These are phyloP conservation scores for Eulemur rubriventer DNA, from an alignment of 2,797 vertebrate species.

Conservation along the genomic window DNA sequence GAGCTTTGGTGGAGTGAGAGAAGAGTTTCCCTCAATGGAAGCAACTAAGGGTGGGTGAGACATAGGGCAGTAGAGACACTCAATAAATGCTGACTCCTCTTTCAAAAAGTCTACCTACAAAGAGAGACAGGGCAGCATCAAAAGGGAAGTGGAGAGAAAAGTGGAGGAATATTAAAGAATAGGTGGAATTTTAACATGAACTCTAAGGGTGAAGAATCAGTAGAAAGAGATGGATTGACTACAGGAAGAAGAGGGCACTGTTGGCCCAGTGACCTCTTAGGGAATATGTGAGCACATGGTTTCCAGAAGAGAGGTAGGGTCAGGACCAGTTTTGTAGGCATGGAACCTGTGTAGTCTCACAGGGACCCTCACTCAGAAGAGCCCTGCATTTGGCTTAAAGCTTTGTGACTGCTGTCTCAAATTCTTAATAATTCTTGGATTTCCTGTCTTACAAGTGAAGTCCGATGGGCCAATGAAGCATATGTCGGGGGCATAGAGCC, in stretches of 20 bases:
- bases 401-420: background rate
- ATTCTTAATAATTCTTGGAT: background rate
- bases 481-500: fast-evolving
- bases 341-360: fast-evolving
- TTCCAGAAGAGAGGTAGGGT: background rate
- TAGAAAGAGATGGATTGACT: background rate
- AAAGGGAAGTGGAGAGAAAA: background rate
- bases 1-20: too few relatives aligned
- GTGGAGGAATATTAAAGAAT: fast-evolving
- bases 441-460: background rate
- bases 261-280: background rate
- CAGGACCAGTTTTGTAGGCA: background rate
- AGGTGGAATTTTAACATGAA: background rate
- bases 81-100: background rate
- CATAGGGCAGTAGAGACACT: background rate
- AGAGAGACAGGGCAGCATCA: background rate
- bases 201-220: background rate
- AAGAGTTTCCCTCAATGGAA: background rate
- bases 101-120: background rate
- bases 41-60: background rate
- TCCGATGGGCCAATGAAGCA: background rate
- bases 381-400: background rate
- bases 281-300: background rate
- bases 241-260: background rate
- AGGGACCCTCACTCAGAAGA: background rate